A percentile compares a stretch with the other conserved stretches of the same genome.
Evolutionary conservation across 2,888 invertebrate species (phyloP).

Genomic region (Agrochola lota): DNA sequence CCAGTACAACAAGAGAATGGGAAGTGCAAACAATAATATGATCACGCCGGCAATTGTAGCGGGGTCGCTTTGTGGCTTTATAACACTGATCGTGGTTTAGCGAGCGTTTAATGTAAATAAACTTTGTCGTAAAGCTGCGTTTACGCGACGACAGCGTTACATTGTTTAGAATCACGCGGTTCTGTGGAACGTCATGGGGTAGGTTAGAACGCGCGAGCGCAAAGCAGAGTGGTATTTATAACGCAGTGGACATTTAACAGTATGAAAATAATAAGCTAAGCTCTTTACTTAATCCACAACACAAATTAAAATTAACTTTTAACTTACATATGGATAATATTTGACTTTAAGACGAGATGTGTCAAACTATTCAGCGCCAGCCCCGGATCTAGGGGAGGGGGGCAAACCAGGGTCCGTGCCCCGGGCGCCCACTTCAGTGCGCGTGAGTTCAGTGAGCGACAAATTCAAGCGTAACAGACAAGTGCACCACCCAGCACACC

Average conservation of each 20-base stretch:
- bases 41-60: conserved; percentile 19
- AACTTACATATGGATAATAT: neutral
- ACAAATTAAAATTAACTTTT: too few species aligned
- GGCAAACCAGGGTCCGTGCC: too few species aligned
- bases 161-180: neutral
- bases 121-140: conserved; percentile 25
- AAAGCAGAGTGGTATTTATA: neutral
- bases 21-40: conserved; percentile 55
- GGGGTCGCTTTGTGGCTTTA: conserved; percentile 44
- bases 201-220: neutral
- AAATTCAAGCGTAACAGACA: too few species aligned
- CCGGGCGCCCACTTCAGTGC: too few species aligned
- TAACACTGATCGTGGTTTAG: conserved; percentile 41
- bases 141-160: neutral
- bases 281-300: neutral
- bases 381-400: too few species aligned
- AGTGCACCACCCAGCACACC: too few species aligned
- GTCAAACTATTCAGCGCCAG: too few species aligned
- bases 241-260: neutral
- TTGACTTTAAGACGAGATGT: neutral
- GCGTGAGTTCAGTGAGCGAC: too few species aligned
- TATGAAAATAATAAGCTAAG: neutral
- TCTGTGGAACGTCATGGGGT: neutral
- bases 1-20: conserved; percentile 34
- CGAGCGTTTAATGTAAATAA: conserved; percentile 24